Conservation (phyloP, 1,140 invertebrate genomes). For the Bicyclus anynana region DNA sequence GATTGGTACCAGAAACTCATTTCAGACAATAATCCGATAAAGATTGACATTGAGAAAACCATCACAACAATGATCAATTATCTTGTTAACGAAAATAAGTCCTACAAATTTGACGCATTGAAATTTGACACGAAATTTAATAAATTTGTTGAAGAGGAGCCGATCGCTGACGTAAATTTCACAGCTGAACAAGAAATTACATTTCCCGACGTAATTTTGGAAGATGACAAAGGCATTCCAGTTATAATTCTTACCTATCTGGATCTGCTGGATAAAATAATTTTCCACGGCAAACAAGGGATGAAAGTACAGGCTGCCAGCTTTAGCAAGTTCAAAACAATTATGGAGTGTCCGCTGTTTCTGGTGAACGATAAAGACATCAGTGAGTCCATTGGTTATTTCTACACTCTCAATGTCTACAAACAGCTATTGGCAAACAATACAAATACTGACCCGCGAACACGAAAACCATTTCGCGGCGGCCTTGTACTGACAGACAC, state of each 20-base stretch:
- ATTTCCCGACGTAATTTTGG: constrained; percentile 38
- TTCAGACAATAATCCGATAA: constrained; percentile 5
- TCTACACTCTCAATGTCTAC: constrained; percentile 41
- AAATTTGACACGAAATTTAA: constrained; percentile 30
- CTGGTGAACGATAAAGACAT: constrained; percentile 30
- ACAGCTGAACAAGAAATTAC: constrained; percentile 31
- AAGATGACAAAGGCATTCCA: constrained; percentile 36
- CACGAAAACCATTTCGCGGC: constrained; percentile 27
- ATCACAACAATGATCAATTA: constrained; percentile 39
- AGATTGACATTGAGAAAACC: constrained; percentile 31
- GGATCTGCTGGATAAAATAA: constrained; percentile 34
- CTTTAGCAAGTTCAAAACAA: constrained; percentile 37
- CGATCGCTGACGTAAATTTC: constrained; percentile 31
- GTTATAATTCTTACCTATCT: constrained; percentile 29
- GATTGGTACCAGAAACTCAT: constrained; percentile 32
- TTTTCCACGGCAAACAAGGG: constrained; percentile 24
- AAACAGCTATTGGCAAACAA: constrained; percentile 29
- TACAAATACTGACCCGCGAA: constrained; percentile 28
- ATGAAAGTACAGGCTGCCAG: constrained; percentile 23
- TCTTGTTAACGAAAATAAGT: constrained; percentile 29
- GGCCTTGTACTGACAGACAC: constrained; percentile 32
- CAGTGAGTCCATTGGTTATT: constrained; percentile 34
- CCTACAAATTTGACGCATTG: constrained; percentile 32
- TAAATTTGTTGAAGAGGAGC: constrained; percentile 22
- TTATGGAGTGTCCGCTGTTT: constrained; percentile 38